Evolutionary conservation across 2,113 vertebrate genomes (phyloP).

Genomic region (Sturnira hondurensis): DNA sequence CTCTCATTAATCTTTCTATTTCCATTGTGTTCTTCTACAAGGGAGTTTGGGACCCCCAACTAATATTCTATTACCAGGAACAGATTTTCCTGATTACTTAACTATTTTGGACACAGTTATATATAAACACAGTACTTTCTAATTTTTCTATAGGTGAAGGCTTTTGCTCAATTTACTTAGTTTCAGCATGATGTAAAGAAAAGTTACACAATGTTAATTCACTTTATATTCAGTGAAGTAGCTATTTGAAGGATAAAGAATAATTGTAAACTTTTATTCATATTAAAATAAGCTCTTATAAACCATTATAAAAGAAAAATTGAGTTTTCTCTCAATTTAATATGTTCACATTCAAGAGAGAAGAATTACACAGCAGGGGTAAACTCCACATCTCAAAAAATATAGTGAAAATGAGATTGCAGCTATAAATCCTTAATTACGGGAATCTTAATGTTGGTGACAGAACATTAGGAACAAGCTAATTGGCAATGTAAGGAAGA

Average conservation of each 20-base stretch:
- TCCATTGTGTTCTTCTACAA: background rate
- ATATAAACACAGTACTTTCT: background rate
- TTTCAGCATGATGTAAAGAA: constrained; percentile 9
- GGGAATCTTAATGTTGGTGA: constrained; percentile 62
- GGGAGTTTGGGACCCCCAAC: background rate
- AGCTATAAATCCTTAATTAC: constrained; percentile 60
- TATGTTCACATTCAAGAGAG: background rate
- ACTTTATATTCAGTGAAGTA: background rate
- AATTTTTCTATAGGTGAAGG: constrained; percentile 7
- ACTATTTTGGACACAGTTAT: background rate
- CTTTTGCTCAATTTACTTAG: background rate
- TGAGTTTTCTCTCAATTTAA: constrained; percentile 40
- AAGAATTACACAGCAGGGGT: background rate
- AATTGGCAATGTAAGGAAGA: constrained; percentile 61
- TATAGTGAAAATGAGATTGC: constrained; percentile 27
- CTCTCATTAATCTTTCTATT: background rate
- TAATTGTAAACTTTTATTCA: constrained; percentile 26
- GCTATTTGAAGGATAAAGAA: constrained; percentile 28
- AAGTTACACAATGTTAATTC: constrained; percentile 1
- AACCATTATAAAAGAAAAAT: constrained; percentile 32
- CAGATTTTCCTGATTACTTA: background rate
- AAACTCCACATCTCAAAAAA: background rate
- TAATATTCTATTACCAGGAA: background rate
- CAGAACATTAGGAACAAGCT: constrained; percentile 48
- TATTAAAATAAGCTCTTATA: constrained; percentile 11